These are phyloP conservation scores for Pediacus dermestoides DNA, from an alignment of 2,888 invertebrate genomes.

Conservation along the genomic window DNA sequence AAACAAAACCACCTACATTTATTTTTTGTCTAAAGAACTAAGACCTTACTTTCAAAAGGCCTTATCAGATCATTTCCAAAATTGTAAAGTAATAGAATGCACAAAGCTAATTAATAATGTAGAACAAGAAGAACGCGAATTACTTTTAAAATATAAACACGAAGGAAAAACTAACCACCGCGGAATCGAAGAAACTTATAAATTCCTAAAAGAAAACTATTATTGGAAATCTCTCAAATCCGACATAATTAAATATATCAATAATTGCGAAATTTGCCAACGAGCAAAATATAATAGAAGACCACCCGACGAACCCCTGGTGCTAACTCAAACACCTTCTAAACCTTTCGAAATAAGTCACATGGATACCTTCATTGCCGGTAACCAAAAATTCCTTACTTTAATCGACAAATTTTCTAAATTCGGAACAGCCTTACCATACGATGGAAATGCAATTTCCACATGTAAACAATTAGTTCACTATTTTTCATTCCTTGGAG, in stretches of 20 bases:
- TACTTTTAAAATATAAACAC: slow-evolving; percentile 7
- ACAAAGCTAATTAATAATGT: slow-evolving; percentile 9
- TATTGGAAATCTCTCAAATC: slow-evolving; percentile 10
- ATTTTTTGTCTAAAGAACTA: no score
- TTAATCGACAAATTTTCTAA: slow-evolving; percentile 8
- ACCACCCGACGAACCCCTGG: slow-evolving; percentile 9
- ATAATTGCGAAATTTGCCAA: slow-evolving; percentile 5
- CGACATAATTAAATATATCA: slow-evolving; percentile 1
- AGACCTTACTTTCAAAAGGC: slow-evolving; percentile 6
- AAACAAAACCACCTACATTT: no score
- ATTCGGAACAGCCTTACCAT: no score
- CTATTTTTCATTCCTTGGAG: neutral
- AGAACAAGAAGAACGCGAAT: slow-evolving; percentile 4
- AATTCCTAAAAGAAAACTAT: slow-evolving; percentile 5
- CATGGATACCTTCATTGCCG: slow-evolving; percentile 5
- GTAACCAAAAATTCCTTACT: slow-evolving; percentile 6
- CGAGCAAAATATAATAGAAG: slow-evolving; percentile 12
- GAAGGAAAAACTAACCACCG: slow-evolving; percentile 11
- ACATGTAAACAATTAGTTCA: neutral
- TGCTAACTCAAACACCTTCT: slow-evolving; percentile 8
- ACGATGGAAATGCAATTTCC: slow-evolving; percentile 3
- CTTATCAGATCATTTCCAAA: slow-evolving; percentile 3
- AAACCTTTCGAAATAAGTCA: slow-evolving; percentile 9
- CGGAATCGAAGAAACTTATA: slow-evolving; percentile 8
- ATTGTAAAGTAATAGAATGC: slow-evolving; percentile 6